A percentile compares a stretch with the other conserved stretches of the same genome.
phyloP scores from a whole-genome alignment of 2,113 vertebrate species.

The Anarhynchus alexandrinus region DNA sequence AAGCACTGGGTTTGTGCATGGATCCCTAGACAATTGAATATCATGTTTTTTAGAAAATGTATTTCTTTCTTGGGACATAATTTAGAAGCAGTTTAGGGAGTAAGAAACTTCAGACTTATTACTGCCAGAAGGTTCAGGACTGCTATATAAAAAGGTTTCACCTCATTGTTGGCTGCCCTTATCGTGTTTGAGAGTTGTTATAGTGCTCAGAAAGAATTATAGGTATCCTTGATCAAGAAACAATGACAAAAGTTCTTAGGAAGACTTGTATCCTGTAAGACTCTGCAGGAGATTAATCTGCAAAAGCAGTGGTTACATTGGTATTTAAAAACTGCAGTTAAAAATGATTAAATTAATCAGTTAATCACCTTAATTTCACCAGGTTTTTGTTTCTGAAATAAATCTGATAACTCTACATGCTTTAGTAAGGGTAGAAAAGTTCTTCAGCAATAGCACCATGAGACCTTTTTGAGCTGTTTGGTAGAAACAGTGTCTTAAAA shows the following conservation, averaged over 20 bases:
- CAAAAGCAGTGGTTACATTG: not conserved
- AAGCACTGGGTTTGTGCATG: not conserved
- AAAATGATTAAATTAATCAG: not conserved
- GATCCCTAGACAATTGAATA: not conserved
- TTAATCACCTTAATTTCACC: not conserved
- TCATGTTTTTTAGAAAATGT: not conserved
- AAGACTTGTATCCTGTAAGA: not conserved
- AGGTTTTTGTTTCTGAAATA: not conserved
- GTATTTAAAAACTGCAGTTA: not conserved
- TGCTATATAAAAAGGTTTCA: not conserved
- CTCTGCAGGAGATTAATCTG: not conserved
- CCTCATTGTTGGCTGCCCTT: not conserved
- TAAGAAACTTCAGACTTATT: not conserved
- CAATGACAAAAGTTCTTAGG: not conserved
- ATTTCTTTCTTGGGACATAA: not conserved
- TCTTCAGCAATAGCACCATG: not conserved
- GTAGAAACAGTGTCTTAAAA: not conserved
- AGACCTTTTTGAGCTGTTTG: not conserved
- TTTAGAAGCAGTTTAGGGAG: not conserved
- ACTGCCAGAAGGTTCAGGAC: not conserved
- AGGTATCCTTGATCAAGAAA: not conserved
- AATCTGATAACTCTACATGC: not conserved
- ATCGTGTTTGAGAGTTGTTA: not conserved
- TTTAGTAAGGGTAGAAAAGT: not conserved
- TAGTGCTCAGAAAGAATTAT: not conserved